Conservation (phyloP, 2,888 invertebrate genomes). For the Ennomos quercinarius region DNA sequence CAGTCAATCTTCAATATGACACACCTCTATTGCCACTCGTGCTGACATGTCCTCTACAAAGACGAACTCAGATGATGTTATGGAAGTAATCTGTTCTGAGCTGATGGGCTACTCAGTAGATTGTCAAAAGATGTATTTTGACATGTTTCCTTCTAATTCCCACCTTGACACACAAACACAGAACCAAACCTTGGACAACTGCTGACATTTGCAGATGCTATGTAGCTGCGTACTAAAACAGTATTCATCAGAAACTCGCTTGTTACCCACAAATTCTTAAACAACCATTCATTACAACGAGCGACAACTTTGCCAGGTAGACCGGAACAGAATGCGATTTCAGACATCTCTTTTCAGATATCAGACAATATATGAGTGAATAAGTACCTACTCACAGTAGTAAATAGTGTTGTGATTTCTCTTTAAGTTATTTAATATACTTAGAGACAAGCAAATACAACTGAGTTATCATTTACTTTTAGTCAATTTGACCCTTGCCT, state of each 20-base stretch:
- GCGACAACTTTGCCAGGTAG: slow-evolving; percentile 12
- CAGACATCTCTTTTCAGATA: slow-evolving; percentile 6
- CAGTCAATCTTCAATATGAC: too few species aligned
- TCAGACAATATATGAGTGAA: slow-evolving; percentile 4
- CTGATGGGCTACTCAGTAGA: too few species aligned
- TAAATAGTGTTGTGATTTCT: slow-evolving; percentile 10
- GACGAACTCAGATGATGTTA: too few species aligned
- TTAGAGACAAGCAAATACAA: background rate
- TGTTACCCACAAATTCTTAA: slow-evolving; percentile 5
- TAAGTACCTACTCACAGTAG: background rate
- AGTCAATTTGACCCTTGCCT: background rate
- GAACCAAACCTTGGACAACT: too few species aligned
- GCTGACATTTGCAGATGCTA: too few species aligned
- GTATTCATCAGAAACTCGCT: background rate
- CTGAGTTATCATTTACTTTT: background rate
- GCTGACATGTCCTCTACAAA: too few species aligned
- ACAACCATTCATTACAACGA: slow-evolving; percentile 11
- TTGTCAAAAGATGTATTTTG: too few species aligned
- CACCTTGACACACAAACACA: too few species aligned
- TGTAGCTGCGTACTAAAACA: too few species aligned
- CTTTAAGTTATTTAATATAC: background rate
- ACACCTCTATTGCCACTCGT: too few species aligned
- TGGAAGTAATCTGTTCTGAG: too few species aligned
- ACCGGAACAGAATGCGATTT: slow-evolving; percentile 16
- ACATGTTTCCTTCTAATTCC: too few species aligned